Evolutionary conservation across 1,140 invertebrate species (phyloP).

Genomic region (Neoseiulus cucumeris): DNA sequence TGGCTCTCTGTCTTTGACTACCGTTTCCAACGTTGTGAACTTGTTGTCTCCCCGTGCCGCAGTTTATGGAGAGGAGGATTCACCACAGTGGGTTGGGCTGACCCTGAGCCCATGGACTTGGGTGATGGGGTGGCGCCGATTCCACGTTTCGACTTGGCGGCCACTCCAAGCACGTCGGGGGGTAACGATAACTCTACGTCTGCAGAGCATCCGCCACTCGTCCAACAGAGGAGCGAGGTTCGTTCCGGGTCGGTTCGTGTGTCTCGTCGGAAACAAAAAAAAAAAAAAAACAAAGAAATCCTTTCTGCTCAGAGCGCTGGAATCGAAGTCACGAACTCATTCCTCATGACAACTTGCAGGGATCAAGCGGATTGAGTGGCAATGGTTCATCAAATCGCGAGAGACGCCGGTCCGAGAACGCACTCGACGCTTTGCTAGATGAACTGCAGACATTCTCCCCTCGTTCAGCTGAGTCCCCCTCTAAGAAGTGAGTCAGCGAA

Average conservation of each 20-base stretch:
- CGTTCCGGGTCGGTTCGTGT: not conserved
- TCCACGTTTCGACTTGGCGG: too few relatives aligned
- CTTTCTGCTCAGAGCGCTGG: too few relatives aligned
- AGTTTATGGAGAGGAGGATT: not conserved
- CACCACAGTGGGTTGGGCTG: slow-evolving; percentile 5
- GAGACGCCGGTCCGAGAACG: slow-evolving; percentile 50
- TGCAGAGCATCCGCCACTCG: not conserved
- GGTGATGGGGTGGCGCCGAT: not conserved
- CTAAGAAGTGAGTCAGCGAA: not conserved
- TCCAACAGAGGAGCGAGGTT: slow-evolving; percentile 5
- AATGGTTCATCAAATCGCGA: not conserved
- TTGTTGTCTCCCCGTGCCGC: too few relatives aligned
- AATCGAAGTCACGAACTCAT: too few relatives aligned
- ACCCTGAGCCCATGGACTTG: not conserved
- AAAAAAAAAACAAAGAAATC: too few relatives aligned
- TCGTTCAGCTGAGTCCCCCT: not conserved
- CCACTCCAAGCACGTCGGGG: too few relatives aligned
- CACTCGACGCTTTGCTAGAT: slow-evolving; percentile 82
- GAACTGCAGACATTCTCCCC: slow-evolving; percentile 55
- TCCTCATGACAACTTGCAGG: not conserved
- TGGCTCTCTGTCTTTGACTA: too few relatives aligned
- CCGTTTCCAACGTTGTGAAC: too few relatives aligned
- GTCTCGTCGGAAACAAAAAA: too few relatives aligned
- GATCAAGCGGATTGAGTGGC: slow-evolving; percentile 2
- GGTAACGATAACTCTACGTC: not conserved